Evolutionary conservation across 2,888 invertebrate species (phyloP), one percentile per base, ranked within the genome.

Genomic region (Macrophya annulata): DNA sequence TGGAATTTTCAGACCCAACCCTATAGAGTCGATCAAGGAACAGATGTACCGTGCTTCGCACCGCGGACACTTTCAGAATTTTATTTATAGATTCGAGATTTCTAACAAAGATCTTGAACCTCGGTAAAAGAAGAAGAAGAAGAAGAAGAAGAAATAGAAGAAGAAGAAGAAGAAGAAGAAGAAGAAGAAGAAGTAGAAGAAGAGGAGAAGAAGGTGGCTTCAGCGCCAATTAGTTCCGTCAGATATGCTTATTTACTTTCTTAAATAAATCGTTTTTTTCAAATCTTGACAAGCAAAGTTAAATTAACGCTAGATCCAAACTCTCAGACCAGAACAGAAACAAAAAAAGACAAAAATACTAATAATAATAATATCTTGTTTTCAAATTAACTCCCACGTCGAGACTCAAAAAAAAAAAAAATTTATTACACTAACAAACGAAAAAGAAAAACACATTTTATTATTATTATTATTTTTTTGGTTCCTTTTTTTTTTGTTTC

Each of bases 211-310:
- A n/a, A 5, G 15, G 25, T 8, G 21, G 37, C 21, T 62, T 81
- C 59, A 31, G 45, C 83, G 71, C 83, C 83, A 83, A 83, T 83
- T 83, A 83, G 83, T 83, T 83, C 83, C 83, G 83, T 83, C 83
- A 48, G 83, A 68, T 83, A 65, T 45, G 71, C 68, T 83, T 55
- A 51, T 83, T 68, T 25, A 68, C n/a, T 51, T 71, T 25, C 68
- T 40, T 45, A 37, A 83, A 65, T 71, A 45, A 83, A 65, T 31
- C 68, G n/a, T 0, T 37, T 55, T 55, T 55, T 77, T 25, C 37
- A 77, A 77, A 77, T 51, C 48, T 25, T 25, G 62, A 62, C 25
- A 62, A 62, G 3, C 25, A 51, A 37, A 17, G 12, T 25, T 31
- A 15, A 55, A 76, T 48, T 48, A 76, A 21, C 43, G 25, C 12